A percentile compares a stretch with the other conserved stretches of the same genome.
phyloP scores from a whole-genome alignment of 2,113 vertebrate species.

The Xiphorhynchus elegans region DNA sequence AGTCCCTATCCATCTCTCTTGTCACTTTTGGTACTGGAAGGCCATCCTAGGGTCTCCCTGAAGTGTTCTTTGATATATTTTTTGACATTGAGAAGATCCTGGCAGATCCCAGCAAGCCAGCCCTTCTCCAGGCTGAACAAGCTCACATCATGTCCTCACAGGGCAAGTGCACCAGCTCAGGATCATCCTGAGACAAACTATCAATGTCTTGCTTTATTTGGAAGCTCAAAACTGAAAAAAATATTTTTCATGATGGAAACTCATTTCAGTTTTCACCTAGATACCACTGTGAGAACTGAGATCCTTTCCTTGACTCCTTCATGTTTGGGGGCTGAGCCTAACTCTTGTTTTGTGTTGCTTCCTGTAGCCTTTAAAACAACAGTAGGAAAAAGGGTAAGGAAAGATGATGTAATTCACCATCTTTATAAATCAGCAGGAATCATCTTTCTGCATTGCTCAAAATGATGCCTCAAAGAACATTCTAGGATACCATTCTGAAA shows the following conservation, averaged over 20 bases:
- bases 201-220: not conserved
- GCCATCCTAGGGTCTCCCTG: not conserved
- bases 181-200: not conserved
- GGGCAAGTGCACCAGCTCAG: rapidly evolving
- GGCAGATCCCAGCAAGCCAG: not conserved
- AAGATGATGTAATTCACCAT: not conserved
- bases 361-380: not conserved
- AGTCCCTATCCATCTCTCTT: not conserved
- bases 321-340: not conserved
- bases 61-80: not conserved
- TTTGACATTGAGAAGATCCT: not conserved
- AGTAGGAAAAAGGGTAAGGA: not conserved
- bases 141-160: rapidly evolving
- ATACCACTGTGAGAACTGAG: not conserved
- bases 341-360: not conserved
- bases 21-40: not conserved
- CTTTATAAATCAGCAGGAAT: not conserved
- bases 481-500: not conserved
- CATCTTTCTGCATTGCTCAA: not conserved
- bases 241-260: not conserved
- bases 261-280: not conserved
- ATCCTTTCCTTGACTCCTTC: not conserved
- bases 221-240: not conserved
- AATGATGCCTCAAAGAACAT: not conserved
- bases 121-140: not conserved